A percentile compares a stretch with the other conserved stretches of the same genome.
Conservation (phyloP, 92 coral and sea anemone genomes). For the Phenganax marumi region DNA sequence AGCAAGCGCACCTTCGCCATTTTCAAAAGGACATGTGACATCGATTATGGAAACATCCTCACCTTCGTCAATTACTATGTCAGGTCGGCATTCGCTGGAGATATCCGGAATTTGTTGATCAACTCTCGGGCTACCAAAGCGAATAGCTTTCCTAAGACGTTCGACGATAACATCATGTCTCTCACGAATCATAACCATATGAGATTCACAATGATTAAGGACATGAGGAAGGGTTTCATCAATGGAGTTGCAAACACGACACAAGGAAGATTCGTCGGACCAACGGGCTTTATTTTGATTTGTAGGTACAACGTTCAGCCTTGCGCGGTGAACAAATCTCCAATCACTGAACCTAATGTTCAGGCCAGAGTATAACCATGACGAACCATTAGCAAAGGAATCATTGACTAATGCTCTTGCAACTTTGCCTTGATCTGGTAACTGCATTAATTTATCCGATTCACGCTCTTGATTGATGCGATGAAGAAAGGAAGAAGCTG, state of each 20-base stretch:
- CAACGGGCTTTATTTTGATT: neutral
- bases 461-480: neutral
- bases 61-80: neutral
- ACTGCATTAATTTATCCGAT: neutral
- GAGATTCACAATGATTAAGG: neutral
- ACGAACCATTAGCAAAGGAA: neutral
- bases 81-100: neutral
- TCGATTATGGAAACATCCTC: neutral
- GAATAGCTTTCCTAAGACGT: neutral
- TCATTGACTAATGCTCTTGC: neutral
- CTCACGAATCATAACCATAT: slow-evolving; percentile 5
- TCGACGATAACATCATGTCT: neutral
- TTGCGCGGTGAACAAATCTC: slow-evolving; percentile 1
- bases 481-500: neutral
- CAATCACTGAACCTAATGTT: slow-evolving; percentile 6
- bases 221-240: slow-evolving; percentile 7
- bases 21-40: slow-evolving; percentile 9
- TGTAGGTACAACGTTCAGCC: neutral
- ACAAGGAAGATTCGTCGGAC: neutral
- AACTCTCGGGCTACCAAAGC: neutral
- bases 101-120: neutral
- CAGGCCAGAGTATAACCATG: neutral
- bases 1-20: neutral
- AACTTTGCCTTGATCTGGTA: slow-evolving; percentile 1
- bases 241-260: neutral